Evolutionary conservation across 2,113 vertebrate genomes (phyloP), one percentile per base, ranked within the genome.

Genomic region (Carollia perspicillata): DNA sequence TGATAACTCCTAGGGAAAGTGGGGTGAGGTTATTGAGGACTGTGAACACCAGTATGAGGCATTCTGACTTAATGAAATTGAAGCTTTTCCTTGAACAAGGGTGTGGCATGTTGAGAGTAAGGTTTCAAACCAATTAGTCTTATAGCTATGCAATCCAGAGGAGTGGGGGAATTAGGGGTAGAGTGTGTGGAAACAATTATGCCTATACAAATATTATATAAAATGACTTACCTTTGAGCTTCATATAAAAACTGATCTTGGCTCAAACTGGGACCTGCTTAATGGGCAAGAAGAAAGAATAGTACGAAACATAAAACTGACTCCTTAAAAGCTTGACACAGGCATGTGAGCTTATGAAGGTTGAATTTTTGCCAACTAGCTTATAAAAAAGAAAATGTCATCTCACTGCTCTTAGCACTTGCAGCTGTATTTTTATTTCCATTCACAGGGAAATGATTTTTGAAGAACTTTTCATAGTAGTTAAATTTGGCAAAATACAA

Each of bases 361-460:
- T 37, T 97, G 96, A 94, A 81, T 37, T 94, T 93, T 96, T 79
- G 95, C 96, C 96, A 97, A 95, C 58, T 22, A 81, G 66, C 68
- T 85, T 94, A 94, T 94, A 97, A 95, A 97, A 93, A 96, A 93
- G 80, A 95, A 93, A 95, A 96, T 96, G 93, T 94, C 97, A 93
- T 96, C 85, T 92, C 66, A 44, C 87, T 66, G 22, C 84, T 49
- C 47, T 69, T 88, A 94, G 88, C 79, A 87, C 51, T 80, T 95
- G 86, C 91, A 96, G 91, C 94, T 97, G 93, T 92, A 95, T 95
- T 97, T 98, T 97, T 75, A 95, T 93, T 97, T 95, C 80, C 71
- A 94, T 93, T 95, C 13, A 30, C 40, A 33, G 60, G 78, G 55
- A 96, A 97, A 93, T 69, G 35, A 95, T 95, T 97, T 96, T 97